Conservation (phyloP, 2,113 vertebrate genomes). For the Antechinus flavipes region DNA sequence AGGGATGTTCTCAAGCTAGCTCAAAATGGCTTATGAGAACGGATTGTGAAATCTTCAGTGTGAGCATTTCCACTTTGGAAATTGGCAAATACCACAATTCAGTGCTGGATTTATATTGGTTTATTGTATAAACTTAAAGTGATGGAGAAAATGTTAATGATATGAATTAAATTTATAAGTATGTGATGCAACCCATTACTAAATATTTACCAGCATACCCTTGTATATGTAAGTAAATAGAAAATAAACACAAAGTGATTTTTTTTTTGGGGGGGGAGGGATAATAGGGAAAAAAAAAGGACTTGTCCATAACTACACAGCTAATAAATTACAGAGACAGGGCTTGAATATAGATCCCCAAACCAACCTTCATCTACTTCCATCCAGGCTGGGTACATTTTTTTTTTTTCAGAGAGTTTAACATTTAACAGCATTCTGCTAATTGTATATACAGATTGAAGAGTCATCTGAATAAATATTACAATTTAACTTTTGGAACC, state of each 20-base stretch:
- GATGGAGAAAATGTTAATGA: neutral
- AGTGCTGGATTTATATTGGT: neutral
- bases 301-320: neutral
- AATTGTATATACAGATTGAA: neutral
- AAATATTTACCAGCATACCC: neutral
- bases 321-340: neutral
- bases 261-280: too few species aligned
- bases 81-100: neutral
- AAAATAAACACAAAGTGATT: neutral
- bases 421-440: neutral
- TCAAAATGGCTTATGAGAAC: neutral
- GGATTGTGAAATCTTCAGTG: neutral
- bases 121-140: neutral
- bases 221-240: neutral
- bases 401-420: neutral
- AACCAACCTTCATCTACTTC: neutral
- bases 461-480: neutral
- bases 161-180: neutral
- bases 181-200: neutral
- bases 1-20: neutral
- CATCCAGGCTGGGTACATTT: neutral
- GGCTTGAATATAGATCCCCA: neutral
- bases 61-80: neutral
- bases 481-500: neutral
- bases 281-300: neutral